Evolutionary conservation across 2,888 invertebrate genomes (phyloP), one percentile per base, ranked within the genome.

Genomic region (Tupiocoris notatus): DNA sequence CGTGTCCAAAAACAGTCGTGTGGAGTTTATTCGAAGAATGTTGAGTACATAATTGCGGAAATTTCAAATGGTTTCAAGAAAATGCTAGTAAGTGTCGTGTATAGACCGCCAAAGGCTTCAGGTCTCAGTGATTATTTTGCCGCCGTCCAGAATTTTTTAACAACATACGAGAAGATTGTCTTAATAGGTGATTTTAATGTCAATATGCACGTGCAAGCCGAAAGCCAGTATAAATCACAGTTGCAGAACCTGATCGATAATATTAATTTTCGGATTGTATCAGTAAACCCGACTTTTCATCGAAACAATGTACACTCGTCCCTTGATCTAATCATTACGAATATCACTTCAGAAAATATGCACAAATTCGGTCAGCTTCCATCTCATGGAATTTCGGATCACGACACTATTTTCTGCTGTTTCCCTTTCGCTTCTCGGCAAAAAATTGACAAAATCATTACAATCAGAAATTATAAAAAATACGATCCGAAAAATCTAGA

Each of bases 21-120:
- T 20, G 18, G 70, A 7, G 39, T 20, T 9, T 70, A 70, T 61
- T 59, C 23, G 9, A 70, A 61, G 23, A 23, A 17, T 12, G 24
- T 70, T 7, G 70, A 70, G 18, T 70, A 59, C 39, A 59, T 70
- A 1, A 22, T 59, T 16, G 70, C 61, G 16, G 70, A 70, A 70
- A 61, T 70, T 18, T 70, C 70, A 0, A 61, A 61, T 61, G 25
- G 18, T 24, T 70, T 59, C 9, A 59, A 21, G 1, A 70, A 70
- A 70, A 25, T 59, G 6, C 24, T 70, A 1, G 20, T 70, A 1
- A 39, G 17, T 20, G 70, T 24, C 9, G 70, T 70, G 12, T 70
- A 68, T 21, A 54, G 68, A 1, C 68, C 68, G 2, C 68, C 56
- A 1, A 68, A 68, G 17, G 68, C 68, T 16, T 3, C 3, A n/a